phyloP scores from a whole-genome alignment of 2,888 invertebrate genomes.

The Heliconius ethilla region DNA sequence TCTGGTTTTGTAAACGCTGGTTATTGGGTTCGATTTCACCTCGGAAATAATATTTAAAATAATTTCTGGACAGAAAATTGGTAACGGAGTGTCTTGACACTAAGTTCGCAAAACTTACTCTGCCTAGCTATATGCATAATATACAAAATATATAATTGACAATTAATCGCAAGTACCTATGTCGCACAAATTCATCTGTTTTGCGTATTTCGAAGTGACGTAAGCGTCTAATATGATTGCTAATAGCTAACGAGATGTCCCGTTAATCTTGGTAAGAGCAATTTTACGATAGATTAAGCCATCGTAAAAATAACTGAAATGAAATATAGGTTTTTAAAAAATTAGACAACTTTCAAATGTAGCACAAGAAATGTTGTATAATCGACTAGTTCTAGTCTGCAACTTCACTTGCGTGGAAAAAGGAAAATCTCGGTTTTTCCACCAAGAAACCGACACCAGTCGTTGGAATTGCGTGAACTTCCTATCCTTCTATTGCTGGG shows the following conservation, averaged over 20 bases:
- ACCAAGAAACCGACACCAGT: no score
- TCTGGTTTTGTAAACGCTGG: no score
- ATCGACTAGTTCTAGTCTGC: background rate
- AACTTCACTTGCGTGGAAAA: background rate
- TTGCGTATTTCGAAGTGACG: background rate
- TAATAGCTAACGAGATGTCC: conserved; percentile 20
- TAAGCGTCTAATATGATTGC: background rate
- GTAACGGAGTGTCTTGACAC: no score
- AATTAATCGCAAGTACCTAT: background rate
- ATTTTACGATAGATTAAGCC: conserved; percentile 40
- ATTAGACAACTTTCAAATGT: background rate
- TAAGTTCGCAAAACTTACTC: no score
- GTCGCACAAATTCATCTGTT: background rate
- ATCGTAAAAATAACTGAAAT: conserved; percentile 31
- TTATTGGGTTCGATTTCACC: no score
- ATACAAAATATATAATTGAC: no score
- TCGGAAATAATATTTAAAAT: no score
- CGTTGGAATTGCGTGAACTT: no score
- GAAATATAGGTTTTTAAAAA: conserved; percentile 17
- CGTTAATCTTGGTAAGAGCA: conserved; percentile 38
- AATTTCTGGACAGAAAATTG: no score
- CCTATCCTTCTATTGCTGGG: no score
- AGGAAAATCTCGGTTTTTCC: no score
- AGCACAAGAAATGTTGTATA: background rate
- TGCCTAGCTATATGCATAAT: no score